Conservation (phyloP, 2,113 vertebrate species). For the Pheucticus melanocephalus region DNA sequence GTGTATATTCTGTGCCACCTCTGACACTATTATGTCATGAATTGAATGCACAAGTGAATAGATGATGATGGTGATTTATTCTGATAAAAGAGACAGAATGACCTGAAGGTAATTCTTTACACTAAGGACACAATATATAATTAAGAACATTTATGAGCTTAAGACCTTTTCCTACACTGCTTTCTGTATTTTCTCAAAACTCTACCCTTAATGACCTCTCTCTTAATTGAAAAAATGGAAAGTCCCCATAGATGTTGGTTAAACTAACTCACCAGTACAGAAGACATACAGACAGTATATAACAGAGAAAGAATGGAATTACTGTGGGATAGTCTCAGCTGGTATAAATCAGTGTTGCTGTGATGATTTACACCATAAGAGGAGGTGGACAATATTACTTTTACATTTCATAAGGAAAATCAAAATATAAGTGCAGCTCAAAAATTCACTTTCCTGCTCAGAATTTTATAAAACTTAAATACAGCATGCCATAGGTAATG, state of each 20-base stretch:
- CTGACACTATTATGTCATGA: slow-evolving; percentile 64
- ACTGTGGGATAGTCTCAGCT: not conserved
- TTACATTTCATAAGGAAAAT: not conserved
- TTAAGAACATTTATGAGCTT: slow-evolving; percentile 55
- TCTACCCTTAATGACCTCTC: slow-evolving; percentile 46
- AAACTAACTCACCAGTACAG: not conserved
- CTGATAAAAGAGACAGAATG: slow-evolving; percentile 48
- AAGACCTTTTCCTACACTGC: slow-evolving; percentile 1
- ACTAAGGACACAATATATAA: slow-evolving; percentile 32
- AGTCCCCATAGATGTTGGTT: not conserved
- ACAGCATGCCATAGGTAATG: not conserved
- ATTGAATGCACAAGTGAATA: slow-evolving; percentile 47
- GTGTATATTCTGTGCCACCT: slow-evolving; percentile 60
- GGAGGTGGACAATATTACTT: not conserved
- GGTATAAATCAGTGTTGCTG: not conserved
- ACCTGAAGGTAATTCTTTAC: slow-evolving; percentile 50
- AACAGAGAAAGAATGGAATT: not conserved
- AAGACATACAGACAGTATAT: not conserved
- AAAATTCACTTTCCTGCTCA: not conserved
- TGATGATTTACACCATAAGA: not conserved
- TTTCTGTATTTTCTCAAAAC: slow-evolving; percentile 63
- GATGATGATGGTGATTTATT: slow-evolving; percentile 65
- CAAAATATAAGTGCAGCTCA: not conserved
- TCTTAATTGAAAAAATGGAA: slow-evolving; percentile 40
- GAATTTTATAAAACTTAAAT: not conserved